Evolutionary conservation across 2,113 vertebrate genomes (phyloP).

Genomic region (Dascyllus trimaculatus): DNA sequence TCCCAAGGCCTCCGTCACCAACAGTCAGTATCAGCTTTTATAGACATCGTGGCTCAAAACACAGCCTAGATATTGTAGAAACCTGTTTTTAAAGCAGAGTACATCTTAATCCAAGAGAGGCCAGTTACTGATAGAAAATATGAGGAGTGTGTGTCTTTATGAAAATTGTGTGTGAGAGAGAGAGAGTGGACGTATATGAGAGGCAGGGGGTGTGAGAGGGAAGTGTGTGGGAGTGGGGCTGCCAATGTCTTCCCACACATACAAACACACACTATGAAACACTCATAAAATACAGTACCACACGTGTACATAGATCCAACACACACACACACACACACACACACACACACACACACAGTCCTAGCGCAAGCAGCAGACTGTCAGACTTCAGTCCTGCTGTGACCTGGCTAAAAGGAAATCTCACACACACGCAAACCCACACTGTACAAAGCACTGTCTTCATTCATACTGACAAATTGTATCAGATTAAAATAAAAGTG

Average conservation of each 20-base stretch:
- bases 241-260: conserved; percentile 51
- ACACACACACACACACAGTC: conserved; percentile 19
- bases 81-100: too few relatives aligned
- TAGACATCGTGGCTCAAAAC: not conserved
- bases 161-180: not conserved
- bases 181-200: too few relatives aligned
- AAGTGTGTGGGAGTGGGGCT: conserved; percentile 16
- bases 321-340: conserved; percentile 23
- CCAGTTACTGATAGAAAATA: too few relatives aligned
- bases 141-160: not conserved
- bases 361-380: conserved; percentile 28
- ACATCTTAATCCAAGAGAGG: not conserved
- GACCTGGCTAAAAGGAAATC: conserved; percentile 49
- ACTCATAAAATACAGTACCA: conserved; percentile 30
- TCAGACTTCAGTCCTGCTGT: conserved; percentile 45
- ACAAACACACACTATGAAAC: conserved; percentile 42
- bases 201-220: not conserved
- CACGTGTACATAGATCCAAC: too few relatives aligned
- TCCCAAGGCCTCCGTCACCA: not conserved
- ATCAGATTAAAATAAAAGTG: not conserved
- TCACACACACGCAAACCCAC: conserved; percentile 14
- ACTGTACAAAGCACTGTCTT: not conserved
- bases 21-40: not conserved
- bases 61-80: not conserved
- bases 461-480: too few relatives aligned